Base-by-base conservation (phyloP, 2,797 vertebrate species). In the Petrocephalus sullivani region DNA sequence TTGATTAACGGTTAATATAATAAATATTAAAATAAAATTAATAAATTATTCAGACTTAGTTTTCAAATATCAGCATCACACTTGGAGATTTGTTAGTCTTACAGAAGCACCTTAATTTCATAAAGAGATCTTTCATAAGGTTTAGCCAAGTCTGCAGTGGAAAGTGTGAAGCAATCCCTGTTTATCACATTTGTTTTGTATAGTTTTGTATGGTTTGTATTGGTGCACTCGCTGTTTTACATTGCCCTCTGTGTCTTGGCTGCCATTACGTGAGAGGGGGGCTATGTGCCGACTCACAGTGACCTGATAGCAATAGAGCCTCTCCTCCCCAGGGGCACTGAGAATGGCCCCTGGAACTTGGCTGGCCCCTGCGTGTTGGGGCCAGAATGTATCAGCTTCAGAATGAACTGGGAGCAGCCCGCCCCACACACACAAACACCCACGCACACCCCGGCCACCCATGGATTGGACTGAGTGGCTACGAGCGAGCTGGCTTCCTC, bases 391-490 rank as follows among this genome's bases (percentile, higher is more conserved):
- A 21, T 51, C 75, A 81, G 41, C 75, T 49, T 81, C 37, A 41
- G 6, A 49, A 49, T 49, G 75, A 81, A 81, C 75, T 49, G 2
- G 16, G 75, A 81, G 75, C 75, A 46, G 0, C 7, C 86, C 90
- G 90, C 88, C 23, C 33, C 64, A 67, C 9, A 33, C 61, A 28
- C 21, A 67, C 61, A 61, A 0, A 61, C 58, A 8, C 58, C 21
- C 2, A 67, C 67, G 37, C 37, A 8, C 16, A 46, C 37, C 4
- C 33, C 67, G 37, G 16, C 71, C 2, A 8, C 6, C 37, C 16
- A 46, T 19, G 71, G 33, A 94, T 95, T 94, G 93, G 93, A 41
- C 33, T 3, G 67, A 41, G 33, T 82, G 86, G 78, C 89, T 92
- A 7, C n/a, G 1, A 23, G 10, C 0, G 78, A 10, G 46, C 89